Evolutionary conservation across 2,113 vertebrate species (phyloP).

Genomic region (Indicator maculatus): DNA sequence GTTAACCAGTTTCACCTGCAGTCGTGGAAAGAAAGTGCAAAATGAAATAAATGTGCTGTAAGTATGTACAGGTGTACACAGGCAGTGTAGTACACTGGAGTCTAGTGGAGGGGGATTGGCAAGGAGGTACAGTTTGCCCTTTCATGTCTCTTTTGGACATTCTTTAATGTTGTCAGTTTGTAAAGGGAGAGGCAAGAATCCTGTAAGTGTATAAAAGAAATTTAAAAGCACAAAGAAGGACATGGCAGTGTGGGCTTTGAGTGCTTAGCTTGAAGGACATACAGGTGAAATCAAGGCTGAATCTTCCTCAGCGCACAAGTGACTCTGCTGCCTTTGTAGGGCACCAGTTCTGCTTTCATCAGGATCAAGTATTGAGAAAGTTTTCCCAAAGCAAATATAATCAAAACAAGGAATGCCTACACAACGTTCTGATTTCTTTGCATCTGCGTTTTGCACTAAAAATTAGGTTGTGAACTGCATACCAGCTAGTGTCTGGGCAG

Average conservation of each 20-base stretch:
- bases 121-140: neutral
- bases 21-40: neutral
- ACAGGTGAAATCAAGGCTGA: neutral
- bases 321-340: neutral
- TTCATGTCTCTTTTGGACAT: neutral
- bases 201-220: neutral
- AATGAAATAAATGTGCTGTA: neutral
- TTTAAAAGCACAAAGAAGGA: neutral
- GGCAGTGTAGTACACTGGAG: neutral
- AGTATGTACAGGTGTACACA: neutral
- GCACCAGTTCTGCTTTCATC: neutral
- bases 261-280: neutral
- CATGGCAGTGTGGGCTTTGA: neutral
- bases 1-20: conserved; percentile 98
- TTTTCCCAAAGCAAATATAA: neutral
- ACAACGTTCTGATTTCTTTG: neutral
- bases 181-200: neutral
- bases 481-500: neutral
- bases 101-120: neutral
- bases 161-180: neutral
- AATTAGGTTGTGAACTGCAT: neutral
- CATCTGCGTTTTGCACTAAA: neutral
- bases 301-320: neutral
- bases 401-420: neutral
- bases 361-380: no score